phyloP scores from a whole-genome alignment of 2,797 vertebrate genomes.

The Vultur gryphus region DNA sequence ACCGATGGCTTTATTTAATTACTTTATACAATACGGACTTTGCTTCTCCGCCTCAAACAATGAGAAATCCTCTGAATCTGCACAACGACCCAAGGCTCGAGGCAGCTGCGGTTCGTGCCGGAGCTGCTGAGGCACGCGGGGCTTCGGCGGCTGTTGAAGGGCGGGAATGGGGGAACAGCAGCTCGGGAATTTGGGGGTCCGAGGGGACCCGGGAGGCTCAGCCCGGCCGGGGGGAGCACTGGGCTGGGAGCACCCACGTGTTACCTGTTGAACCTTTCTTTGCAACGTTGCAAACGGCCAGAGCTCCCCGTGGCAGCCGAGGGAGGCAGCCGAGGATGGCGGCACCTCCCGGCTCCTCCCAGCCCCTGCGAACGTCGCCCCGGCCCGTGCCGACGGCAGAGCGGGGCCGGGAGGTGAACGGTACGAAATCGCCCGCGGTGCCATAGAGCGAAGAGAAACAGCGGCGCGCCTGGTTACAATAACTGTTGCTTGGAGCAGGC shows the following conservation, averaged over 20 bases:
- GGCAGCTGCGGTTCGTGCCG: background rate
- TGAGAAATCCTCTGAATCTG: background rate
- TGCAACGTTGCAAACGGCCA: background rate
- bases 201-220: background rate
- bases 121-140: background rate
- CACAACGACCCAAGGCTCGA: background rate
- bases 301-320: background rate
- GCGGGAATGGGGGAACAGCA: background rate
- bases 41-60: background rate
- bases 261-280: background rate
- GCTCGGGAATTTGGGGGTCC: background rate
- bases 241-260: accelerated
- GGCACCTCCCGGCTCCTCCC: too few relatives aligned
- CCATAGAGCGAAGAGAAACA: background rate
- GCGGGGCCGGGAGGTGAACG: too few relatives aligned
- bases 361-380: background rate
- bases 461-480: background rate
- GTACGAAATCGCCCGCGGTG: too few relatives aligned
- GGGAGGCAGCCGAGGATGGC: background rate
- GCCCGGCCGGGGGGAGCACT: accelerated
- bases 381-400: background rate
- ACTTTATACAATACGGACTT: background rate
- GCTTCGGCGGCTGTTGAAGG: background rate
- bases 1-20: background rate
- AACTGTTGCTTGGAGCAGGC: background rate